Conservation (phyloP, 2,888 invertebrate species). For the Cerastoderma edule region DNA sequence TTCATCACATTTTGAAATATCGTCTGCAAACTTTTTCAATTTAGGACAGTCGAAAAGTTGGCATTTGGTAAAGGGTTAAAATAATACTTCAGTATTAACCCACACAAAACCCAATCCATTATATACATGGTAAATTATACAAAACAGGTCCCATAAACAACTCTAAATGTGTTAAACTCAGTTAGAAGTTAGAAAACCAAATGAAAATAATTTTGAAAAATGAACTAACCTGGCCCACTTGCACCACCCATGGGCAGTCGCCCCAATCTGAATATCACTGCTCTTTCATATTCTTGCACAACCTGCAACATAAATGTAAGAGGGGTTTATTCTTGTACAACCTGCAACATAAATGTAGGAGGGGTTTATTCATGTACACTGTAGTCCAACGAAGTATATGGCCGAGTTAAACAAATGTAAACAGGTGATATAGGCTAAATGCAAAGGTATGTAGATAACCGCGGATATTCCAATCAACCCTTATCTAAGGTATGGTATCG, state of each 20-base stretch:
- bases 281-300: constrained; percentile 75
- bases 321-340: constrained; percentile 76
- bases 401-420: too few relatives aligned
- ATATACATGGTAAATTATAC: too few relatives aligned
- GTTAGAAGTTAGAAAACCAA: neutral
- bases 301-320: constrained; percentile 52
- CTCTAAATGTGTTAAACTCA: neutral
- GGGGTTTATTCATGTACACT: constrained; percentile 76
- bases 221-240: constrained; percentile 69
- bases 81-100: too few relatives aligned
- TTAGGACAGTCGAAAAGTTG: too few relatives aligned
- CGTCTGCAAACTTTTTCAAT: too few relatives aligned
- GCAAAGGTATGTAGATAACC: too few relatives aligned
- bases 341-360: constrained; percentile 45
- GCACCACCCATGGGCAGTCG: constrained; percentile 73
- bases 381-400: too few relatives aligned
- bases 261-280: constrained; percentile 75
- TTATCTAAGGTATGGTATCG: too few relatives aligned
- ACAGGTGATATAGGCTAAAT: too few relatives aligned
- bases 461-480: too few relatives aligned
- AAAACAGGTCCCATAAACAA: neutral
- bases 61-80: neutral
- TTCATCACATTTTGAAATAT: too few relatives aligned
- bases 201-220: neutral
- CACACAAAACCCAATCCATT: too few relatives aligned